A percentile compares a stretch with the other conserved stretches of the same genome.
Evolutionary conservation across 2,113 vertebrate genomes (phyloP).

Genomic region (Rhinoderma darwinii): DNA sequence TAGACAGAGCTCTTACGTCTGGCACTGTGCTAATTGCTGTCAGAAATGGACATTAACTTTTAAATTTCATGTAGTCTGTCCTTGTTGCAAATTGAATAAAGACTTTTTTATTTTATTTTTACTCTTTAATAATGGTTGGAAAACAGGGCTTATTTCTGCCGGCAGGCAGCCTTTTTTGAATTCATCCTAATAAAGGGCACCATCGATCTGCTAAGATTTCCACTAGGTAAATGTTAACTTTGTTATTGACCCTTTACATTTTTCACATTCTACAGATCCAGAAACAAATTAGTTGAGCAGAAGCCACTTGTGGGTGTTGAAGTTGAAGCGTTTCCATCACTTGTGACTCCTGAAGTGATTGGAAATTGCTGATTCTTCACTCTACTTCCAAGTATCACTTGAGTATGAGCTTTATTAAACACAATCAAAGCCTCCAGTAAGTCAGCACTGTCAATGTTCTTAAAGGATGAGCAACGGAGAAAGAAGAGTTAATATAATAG

Average conservation of each 20-base stretch:
- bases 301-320: not conserved
- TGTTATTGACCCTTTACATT: not conserved
- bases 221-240: not conserved
- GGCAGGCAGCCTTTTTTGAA: too few species aligned
- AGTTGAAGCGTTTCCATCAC: slow-evolving; percentile 35
- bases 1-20: too few species aligned
- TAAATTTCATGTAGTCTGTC: too few species aligned
- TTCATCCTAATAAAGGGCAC: too few species aligned
- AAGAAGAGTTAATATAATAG: not conserved
- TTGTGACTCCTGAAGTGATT: slow-evolving; percentile 38
- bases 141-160: too few species aligned
- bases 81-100: too few species aligned
- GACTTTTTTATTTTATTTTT: too few species aligned
- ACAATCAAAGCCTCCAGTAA: not conserved
- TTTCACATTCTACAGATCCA: slow-evolving; percentile 6
- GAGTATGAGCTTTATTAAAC: slow-evolving; percentile 28
- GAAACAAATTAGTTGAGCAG: slow-evolving; percentile 35
- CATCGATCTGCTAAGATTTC: not conserved
- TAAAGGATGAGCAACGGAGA: not conserved
- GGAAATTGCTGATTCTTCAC: slow-evolving; percentile 37
- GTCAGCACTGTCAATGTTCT: not conserved
- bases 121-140: too few species aligned
- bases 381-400: slow-evolving; percentile 26
- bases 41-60: too few species aligned
- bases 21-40: too few species aligned